Base-by-base conservation (phyloP, 2,888 invertebrate genomes). In the Parnassius glacialis region DNA sequence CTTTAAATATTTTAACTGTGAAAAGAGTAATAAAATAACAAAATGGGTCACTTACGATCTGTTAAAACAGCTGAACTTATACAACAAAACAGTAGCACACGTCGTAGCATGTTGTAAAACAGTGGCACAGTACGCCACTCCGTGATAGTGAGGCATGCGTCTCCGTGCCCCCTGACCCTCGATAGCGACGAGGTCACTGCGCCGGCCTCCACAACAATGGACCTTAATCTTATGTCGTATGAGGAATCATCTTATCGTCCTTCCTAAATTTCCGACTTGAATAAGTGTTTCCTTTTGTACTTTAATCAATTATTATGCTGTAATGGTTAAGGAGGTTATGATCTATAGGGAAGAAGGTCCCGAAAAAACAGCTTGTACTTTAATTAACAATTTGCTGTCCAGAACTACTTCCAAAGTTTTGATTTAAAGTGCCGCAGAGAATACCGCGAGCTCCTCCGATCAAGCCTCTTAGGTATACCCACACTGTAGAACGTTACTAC, bases 21-120 rank as follows among this genome's bases (percentile, higher is more conserved):
- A 20, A 20, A 20, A 20, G 2, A 5, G 41, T 9, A 13, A 13
- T 52, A 44, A n/a, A 10, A 53, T 43, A 57, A 45, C 10, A 43
- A 55, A 34, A 34, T 34, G 34, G 34, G 11, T 12, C 66, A 85
- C 84, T 83, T 73, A 85, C 85, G 73, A 47, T 83, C 80, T 9
- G 76, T 68, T 53, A 76, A 72, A 12, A 68, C 68, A 0, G 79
- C 81, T 47, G 73, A 56, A 64, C 74, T 67, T 10, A 79, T 66
- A 60, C 74, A 76, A 52, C 73, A 68, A 64, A 77, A 58, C 34
- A 81, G 55, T 43, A 80, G 44, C 52, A 65, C 43, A 57, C 67
- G 53, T 9, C 62, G 48, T 44, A 64, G 51, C 56, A 64, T 42
- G 13, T 11, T 51, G 45, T 5, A 0, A 12, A 45, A 45, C 13